Conservation (phyloP, 2,888 invertebrate species). For the Microplitis deprimator region DNA sequence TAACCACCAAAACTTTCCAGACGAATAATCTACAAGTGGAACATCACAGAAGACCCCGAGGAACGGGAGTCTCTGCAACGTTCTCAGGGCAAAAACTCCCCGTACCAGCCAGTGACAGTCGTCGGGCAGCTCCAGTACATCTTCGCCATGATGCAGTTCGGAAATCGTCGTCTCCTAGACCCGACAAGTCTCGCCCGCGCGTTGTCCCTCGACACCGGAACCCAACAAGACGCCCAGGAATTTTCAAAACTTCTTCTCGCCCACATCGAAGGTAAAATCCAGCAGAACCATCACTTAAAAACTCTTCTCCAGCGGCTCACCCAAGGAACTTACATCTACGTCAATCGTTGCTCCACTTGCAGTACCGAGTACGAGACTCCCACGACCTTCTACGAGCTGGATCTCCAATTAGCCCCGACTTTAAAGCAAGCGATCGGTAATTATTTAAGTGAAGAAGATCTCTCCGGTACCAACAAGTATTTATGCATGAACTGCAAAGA, state of each 20-base stretch:
- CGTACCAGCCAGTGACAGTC: slow-evolving; percentile 70
- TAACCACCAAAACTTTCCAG: slow-evolving; percentile 60
- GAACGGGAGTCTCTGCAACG: slow-evolving; percentile 59
- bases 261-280: slow-evolving; percentile 74
- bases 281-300: slow-evolving; percentile 63
- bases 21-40: slow-evolving; percentile 75
- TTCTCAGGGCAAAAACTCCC: slow-evolving; percentile 53
- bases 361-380: slow-evolving; percentile 72
- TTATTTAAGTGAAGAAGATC: slow-evolving; percentile 75
- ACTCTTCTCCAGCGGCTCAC: slow-evolving; percentile 63
- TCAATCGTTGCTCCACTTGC: slow-evolving; percentile 73
- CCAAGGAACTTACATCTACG: slow-evolving; percentile 68
- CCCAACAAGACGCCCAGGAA: slow-evolving; percentile 79
- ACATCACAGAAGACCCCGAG: slow-evolving; percentile 70
- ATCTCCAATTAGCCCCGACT: slow-evolving; percentile 74
- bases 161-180: slow-evolving; percentile 74
- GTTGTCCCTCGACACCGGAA: slow-evolving; percentile 74
- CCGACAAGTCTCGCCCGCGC: slow-evolving; percentile 75
- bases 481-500: slow-evolving; percentile 74
- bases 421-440: slow-evolving; percentile 74
- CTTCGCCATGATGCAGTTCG: slow-evolving; percentile 76
- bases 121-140: slow-evolving; percentile 76
- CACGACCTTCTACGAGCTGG: slow-evolving; percentile 76
- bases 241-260: slow-evolving; percentile 77
- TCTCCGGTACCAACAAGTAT: slow-evolving; percentile 76